Conservation (phyloP, 2,113 vertebrate species). For the Antechinus stuartii region DNA sequence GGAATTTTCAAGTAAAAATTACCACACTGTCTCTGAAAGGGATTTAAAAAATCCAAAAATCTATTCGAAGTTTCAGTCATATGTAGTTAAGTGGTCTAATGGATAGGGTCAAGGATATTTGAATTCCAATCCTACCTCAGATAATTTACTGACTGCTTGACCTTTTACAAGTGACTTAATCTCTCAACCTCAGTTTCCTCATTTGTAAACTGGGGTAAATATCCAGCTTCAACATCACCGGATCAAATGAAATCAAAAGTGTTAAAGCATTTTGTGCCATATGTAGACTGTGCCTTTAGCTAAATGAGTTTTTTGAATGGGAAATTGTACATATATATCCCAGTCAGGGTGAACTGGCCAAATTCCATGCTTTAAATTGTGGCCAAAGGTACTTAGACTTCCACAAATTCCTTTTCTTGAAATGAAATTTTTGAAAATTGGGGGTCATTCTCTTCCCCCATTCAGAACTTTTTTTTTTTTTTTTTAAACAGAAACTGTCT, state of each 20-base stretch:
- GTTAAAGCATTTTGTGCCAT: neutral
- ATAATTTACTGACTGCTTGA: neutral
- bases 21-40: constrained; percentile 12
- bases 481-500: no score
- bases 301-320: constrained; percentile 1
- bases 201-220: neutral
- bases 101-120: neutral
- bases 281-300: neutral
- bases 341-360: neutral
- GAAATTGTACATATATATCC: neutral
- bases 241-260: neutral
- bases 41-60: constrained; percentile 6
- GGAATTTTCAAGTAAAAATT: constrained; percentile 41
- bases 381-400: neutral
- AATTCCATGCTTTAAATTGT: neutral
- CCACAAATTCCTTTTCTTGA: neutral
- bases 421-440: neutral
- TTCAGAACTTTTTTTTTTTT: no score
- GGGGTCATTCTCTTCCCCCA: neutral
- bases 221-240: neutral
- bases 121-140: neutral
- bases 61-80: neutral
- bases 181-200: neutral
- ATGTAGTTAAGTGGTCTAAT: neutral
- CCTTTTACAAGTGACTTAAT: neutral